These are phyloP conservation scores for Yasuhikotakia modesta DNA, from an alignment of 2,797 vertebrate genomes.

Conservation along the genomic window DNA sequence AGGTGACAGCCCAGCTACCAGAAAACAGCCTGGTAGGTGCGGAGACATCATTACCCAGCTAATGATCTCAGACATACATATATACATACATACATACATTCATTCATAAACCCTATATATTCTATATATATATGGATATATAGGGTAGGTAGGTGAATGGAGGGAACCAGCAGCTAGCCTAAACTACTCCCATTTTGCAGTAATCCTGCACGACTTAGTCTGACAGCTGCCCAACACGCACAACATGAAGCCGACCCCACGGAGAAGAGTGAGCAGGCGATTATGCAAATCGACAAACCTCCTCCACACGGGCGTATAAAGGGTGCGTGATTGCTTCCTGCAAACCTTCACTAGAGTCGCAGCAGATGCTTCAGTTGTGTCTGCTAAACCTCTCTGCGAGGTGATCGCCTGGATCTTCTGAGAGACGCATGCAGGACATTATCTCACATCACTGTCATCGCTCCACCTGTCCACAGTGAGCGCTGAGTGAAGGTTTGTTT, in stretches of 20 bases:
- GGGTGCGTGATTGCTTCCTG: slow-evolving; percentile 76
- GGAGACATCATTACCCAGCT: slow-evolving; percentile 62
- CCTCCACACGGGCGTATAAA: slow-evolving; percentile 73
- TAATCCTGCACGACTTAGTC: slow-evolving; percentile 55
- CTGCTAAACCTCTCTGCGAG: not conserved
- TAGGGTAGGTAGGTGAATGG: slow-evolving; percentile 34
- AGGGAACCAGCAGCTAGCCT: slow-evolving; percentile 27
- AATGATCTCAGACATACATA: slow-evolving; percentile 59
- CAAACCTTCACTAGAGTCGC: slow-evolving; percentile 63
- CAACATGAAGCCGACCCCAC: slow-evolving; percentile 59
- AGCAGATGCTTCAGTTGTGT: slow-evolving; percentile 51
- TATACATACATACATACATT: not conserved
- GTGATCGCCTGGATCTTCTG: slow-evolving; percentile 15
- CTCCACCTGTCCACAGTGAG: no score
- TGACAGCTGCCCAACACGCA: slow-evolving; percentile 55
- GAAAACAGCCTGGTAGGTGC: slow-evolving; percentile 46
- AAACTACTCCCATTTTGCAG: slow-evolving; percentile 53
- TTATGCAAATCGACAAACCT: slow-evolving; percentile 74
- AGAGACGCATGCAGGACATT: not conserved
- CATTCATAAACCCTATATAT: no score
- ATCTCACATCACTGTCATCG: no score
- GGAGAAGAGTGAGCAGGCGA: slow-evolving; percentile 64
- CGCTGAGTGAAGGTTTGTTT: no score
- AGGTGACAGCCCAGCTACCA: slow-evolving; percentile 49
- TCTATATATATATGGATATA: no score